Percentiles rank a stretch among this genome's conserved stretches.
Conservation (phyloP, 2,797 vertebrate species). For the Aulostomus chinensis region DNA sequence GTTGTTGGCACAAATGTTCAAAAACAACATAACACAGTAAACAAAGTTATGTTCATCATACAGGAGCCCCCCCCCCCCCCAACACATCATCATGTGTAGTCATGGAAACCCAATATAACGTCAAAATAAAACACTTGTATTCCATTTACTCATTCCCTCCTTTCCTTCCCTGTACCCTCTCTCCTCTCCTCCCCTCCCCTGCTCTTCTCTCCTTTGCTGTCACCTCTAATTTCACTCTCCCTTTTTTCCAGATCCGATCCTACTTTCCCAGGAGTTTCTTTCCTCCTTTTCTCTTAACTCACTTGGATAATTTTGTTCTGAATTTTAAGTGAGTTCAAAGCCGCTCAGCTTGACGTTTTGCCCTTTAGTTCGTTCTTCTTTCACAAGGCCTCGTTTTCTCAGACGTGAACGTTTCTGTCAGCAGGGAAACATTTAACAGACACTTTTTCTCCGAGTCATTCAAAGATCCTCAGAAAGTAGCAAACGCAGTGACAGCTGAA, state of each 20-base stretch:
- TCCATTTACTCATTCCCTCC: constrained; percentile 53
- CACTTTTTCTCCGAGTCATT: not conserved
- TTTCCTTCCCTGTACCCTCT: not conserved
- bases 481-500: no score
- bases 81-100: no score
- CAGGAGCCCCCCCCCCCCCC: no score
- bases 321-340: constrained; percentile 25
- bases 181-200: not conserved
- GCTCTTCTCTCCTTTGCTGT: constrained; percentile 8
- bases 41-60: no score
- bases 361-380: constrained; percentile 3
- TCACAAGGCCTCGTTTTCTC: constrained; percentile 7
- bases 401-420: not conserved
- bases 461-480: not conserved
- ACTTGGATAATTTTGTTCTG: constrained; percentile 11
- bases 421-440: not conserved
- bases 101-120: no score
- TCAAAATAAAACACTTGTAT: no score
- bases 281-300: constrained; percentile 8
- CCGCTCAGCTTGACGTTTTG: not conserved
- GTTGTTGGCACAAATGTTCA: no score
- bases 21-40: no score
- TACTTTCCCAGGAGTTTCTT: not conserved
- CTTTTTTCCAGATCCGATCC: constrained; percentile 34
- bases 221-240: constrained; percentile 33